Evolutionary conservation across 1,140 invertebrate genomes (phyloP), one percentile per base, ranked within the genome.

Genomic region (Lysiphlebus fabarum): DNA sequence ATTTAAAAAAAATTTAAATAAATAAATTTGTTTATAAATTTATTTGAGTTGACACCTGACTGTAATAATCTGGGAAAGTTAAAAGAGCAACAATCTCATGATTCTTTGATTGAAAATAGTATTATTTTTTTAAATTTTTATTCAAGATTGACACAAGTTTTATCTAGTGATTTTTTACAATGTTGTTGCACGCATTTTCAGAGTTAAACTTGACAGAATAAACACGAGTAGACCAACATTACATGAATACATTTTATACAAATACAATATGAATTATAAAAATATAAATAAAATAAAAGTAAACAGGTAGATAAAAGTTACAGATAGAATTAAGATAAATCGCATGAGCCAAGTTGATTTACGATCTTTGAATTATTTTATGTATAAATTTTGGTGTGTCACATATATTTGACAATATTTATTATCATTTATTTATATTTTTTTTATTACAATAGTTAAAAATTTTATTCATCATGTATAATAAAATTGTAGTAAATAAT

Each of bases 251-350:
- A 14, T 56, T 44, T 36, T 44, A 47, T 56, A 14, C 44, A 45
- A 45, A 7, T 5, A n/a, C 34, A 26, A 56, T 14, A 34, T 56
- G 54, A 37, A 44, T 42, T 36, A 45, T 6, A 56, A 34, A 57
- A 7, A 45, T 6, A 56, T 14, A 57, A 7, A 17, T 5, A 43
- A 48, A 47, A 26, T 26, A 26, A 26, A 26, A 26, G n/a, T 4
- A 26, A 26, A 26, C 17, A 26, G 17, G 1, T 40, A 60, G 45
- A 62, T 59, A 61, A 50, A 55, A 61, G 53, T 67, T 58, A 53
- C 60, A 69, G 67, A 69, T 69, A 62, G 63, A 67, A 69, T 69
- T 69, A 67, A 69, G 67, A 69, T 69, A 69, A 69, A 69, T 69
- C 61, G 62, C 59, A 53, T 62, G 58, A 62, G 54, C 59, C 56